phyloP scores from a whole-genome alignment of 2,888 invertebrate species.

The Himalopsyche japonica region DNA sequence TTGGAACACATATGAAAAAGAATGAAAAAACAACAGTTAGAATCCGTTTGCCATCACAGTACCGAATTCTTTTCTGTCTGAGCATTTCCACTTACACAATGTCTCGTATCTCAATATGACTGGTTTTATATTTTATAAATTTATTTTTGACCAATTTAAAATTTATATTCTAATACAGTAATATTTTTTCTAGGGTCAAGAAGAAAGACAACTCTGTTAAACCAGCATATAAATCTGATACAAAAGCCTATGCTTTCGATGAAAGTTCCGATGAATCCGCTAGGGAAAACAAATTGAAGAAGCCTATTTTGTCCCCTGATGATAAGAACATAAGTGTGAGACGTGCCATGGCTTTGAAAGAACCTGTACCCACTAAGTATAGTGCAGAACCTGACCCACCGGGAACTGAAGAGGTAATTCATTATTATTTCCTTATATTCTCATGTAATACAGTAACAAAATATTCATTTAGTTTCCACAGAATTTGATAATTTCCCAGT shows the following conservation, averaged over 20 bases:
- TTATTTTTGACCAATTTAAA: no score
- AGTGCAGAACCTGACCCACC: slow-evolving; percentile 61
- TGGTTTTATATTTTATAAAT: no score
- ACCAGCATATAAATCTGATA: slow-evolving; percentile 57
- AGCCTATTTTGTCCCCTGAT: slow-evolving; percentile 47
- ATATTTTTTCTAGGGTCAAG: slow-evolving; percentile 54
- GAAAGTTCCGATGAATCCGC: slow-evolving; percentile 59
- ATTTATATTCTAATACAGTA: no score
- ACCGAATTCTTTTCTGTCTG: no score
- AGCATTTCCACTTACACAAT: no score
- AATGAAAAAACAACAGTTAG: no score
- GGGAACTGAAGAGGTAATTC: slow-evolving; percentile 54
- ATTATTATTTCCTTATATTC: background rate
- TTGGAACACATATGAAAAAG: no score
- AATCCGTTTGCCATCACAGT: no score
- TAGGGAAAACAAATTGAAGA: slow-evolving; percentile 43
- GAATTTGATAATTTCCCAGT: no score
- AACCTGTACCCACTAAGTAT: slow-evolving; percentile 60
- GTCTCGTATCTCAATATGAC: no score
- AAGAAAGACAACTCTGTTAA: slow-evolving; percentile 62
- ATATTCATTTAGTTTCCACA: no score
- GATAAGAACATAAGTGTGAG: slow-evolving; percentile 65
- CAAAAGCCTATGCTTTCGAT: slow-evolving; percentile 57
- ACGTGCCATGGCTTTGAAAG: slow-evolving; percentile 67
- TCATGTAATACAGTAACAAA: no score